Conservation (phyloP, 2,113 vertebrate genomes). For the Oxyruncus cristatus region DNA sequence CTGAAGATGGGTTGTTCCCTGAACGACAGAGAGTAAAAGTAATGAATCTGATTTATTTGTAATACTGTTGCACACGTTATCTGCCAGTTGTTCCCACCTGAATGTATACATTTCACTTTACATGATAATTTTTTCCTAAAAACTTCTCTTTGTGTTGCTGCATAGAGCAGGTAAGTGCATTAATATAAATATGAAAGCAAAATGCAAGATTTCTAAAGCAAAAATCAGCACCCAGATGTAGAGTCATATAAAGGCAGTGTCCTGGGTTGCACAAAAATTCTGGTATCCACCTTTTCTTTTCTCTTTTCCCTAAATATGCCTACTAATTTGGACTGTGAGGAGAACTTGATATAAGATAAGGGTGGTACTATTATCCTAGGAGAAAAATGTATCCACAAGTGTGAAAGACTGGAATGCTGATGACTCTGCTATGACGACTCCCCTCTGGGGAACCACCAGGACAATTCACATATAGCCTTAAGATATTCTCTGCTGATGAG, state of each 20-base stretch:
- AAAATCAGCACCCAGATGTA: background rate
- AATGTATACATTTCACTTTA: constrained; percentile 67
- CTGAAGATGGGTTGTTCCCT: constrained; percentile 98
- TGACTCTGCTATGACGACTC: too few relatives aligned
- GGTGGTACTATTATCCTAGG: too few relatives aligned
- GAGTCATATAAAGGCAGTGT: background rate
- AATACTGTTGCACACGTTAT: constrained; percentile 68
- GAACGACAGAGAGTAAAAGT: constrained; percentile 80
- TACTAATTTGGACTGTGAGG: too few relatives aligned
- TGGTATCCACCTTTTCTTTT: too few relatives aligned
- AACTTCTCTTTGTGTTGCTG: background rate
- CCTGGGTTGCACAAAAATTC: too few relatives aligned
- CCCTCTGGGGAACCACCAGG: too few relatives aligned
- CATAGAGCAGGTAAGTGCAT: background rate
- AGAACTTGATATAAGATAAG: too few relatives aligned
- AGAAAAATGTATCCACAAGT: too few relatives aligned
- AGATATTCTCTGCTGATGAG: too few relatives aligned
- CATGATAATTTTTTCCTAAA: constrained; percentile 29
- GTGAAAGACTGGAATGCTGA: too few relatives aligned
- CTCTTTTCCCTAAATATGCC: too few relatives aligned
- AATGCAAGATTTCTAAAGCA: background rate
- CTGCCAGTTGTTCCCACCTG: constrained; percentile 61
- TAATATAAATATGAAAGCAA: background rate
- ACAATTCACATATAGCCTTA: too few relatives aligned
- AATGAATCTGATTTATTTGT: constrained; percentile 76